These are phyloP conservation scores for Ceratoteleas bidentatus DNA, from an alignment of 1,140 invertebrate species.

Conservation along the genomic window DNA sequence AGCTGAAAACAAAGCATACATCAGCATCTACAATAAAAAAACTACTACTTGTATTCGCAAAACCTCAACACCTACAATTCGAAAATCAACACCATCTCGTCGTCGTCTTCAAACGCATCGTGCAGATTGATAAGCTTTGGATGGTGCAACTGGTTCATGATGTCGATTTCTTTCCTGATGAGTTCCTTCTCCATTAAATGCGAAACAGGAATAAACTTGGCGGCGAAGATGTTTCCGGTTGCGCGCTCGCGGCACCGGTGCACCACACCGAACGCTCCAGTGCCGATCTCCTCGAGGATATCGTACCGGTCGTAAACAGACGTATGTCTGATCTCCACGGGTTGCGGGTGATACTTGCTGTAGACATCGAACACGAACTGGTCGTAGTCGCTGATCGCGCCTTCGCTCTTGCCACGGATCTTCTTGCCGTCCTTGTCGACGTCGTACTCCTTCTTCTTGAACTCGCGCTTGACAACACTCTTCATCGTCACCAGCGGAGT, in stretches of 20 bases:
- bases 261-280: constrained; percentile 99
- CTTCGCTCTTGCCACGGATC: constrained; percentile 94
- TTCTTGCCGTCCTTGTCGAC: constrained; percentile 96
- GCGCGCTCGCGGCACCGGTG: constrained; percentile 97
- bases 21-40: not conserved
- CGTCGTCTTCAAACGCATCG: constrained; percentile 99
- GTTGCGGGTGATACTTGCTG: constrained; percentile 97
- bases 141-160: constrained; percentile 99
- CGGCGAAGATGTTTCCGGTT: constrained; percentile 98
- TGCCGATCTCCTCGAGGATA: constrained; percentile 99
- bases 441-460: constrained; percentile 89
- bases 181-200: constrained; percentile 97
- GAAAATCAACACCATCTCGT: constrained; percentile 99
- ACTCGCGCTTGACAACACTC: constrained; percentile 88
- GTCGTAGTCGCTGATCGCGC: constrained; percentile 96
- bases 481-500: constrained; percentile 92
- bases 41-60: no score
- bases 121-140: constrained; percentile 98
- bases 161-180: constrained; percentile 98
- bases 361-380: constrained; percentile 99
- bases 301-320: constrained; percentile 99
- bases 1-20: constrained; percentile 81
- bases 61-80: constrained; percentile 92
- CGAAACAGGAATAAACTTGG: constrained; percentile 98
- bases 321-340: constrained; percentile 96